Evolutionary conservation across 2,888 invertebrate species (phyloP), one percentile per base, ranked within the genome.

Genomic region (Miltochrista miniata): DNA sequence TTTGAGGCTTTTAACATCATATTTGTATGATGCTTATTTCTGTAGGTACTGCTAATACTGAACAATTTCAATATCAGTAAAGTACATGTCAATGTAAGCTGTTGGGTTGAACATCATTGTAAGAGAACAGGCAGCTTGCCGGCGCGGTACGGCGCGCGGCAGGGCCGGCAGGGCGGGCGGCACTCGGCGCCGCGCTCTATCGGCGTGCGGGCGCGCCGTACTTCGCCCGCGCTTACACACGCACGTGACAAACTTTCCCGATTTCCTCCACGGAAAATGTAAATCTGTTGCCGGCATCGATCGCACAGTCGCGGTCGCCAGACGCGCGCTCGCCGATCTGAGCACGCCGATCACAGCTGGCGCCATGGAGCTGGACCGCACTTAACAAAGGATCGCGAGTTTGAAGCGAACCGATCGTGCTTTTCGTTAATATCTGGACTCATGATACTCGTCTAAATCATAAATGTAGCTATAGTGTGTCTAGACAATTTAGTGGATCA

Each of bases 211-310:
- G 87, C 90, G 91, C 90, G 87, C 86, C 81, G 84, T 82, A 70
- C 60, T 77, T 83, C 82, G 84, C 84, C 84, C 83, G 85, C 79
- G 73, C 74, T 76, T 60, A 60, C 65, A 70, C 70, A 76, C 75
- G 74, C 87, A 86, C 86, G 85, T 85, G 84, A 84, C 86, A 90
- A 91, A 91, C 90, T 91, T 91, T 90, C 79, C 81, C 90, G 90
- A 90, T 90, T 85, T 88, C 82, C 89, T 82, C 77, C 67, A 79
- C 84, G 87, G 85, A 88, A 90, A 90, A 91, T 90, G 90, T 90
- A 88, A 91, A 90, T 90, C 89, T 82, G 86, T 83, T 81, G 83
- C 83, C 82, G 85, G 83, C 88, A 91, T 90, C 91, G 91, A 90
- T 90, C 91, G 90, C 77, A 61, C 74, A 74, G 73, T 70, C 74